A percentile compares a stretch with the other conserved stretches of the same genome.
phyloP scores from a whole-genome alignment of 2,888 invertebrate species.

The Agrilus cyanescens region DNA sequence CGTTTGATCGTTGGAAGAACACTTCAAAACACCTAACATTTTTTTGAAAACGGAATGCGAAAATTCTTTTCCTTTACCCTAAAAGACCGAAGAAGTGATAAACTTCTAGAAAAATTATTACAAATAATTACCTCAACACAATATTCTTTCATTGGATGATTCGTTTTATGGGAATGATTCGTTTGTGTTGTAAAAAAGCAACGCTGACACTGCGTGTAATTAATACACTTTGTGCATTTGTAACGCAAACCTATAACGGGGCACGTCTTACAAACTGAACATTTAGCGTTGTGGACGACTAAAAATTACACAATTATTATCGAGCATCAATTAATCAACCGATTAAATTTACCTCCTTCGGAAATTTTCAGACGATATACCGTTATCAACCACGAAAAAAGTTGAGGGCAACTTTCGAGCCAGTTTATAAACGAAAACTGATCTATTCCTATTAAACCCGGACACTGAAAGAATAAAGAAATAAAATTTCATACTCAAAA shows the following conservation, averaged over 20 bases:
- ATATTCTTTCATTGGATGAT: constrained; percentile 55
- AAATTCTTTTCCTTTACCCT: constrained; percentile 16
- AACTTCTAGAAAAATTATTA: constrained; percentile 4
- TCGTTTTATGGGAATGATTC: constrained; percentile 49
- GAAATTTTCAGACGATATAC: constrained; percentile 48
- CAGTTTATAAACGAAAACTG: constrained; percentile 57
- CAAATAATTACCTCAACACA: constrained; percentile 36
- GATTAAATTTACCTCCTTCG: constrained; percentile 38
- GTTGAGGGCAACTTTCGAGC: constrained; percentile 51
- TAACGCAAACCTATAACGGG: constrained; percentile 51
- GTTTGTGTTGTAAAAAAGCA: constrained; percentile 53
- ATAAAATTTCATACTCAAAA: constrained; percentile 3
- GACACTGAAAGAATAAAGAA: constrained; percentile 39
- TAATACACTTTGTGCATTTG: constrained; percentile 51
- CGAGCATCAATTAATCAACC: background rate
- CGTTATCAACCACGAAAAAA: constrained; percentile 54
- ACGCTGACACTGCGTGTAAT: constrained; percentile 54
- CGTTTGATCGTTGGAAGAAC: constrained; percentile 18
- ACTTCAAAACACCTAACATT: constrained; percentile 24
- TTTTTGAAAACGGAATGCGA: constrained; percentile 24
- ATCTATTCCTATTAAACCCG: constrained; percentile 56
- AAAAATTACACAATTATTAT: constrained; percentile 14
- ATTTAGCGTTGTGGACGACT: constrained; percentile 47
- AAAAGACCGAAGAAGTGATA: constrained; percentile 6
- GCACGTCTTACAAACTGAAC: constrained; percentile 46